A percentile compares a stretch with the other conserved stretches of the same genome.
These are phyloP conservation scores for Dicaeum eximium DNA, from an alignment of 2,113 vertebrate genomes.

Conservation along the genomic window DNA sequence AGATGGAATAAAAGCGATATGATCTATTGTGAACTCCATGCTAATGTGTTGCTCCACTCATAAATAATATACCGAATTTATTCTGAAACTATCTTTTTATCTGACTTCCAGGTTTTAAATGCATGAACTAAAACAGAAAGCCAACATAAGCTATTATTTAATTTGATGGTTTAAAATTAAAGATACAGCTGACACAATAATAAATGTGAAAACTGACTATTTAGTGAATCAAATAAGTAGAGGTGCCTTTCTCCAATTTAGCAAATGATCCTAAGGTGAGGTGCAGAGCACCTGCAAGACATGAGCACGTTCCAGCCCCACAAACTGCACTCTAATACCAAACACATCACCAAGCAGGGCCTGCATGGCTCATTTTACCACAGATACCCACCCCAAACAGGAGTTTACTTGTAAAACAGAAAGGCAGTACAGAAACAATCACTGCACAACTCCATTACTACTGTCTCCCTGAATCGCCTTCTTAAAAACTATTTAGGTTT, in stretches of 20 bases:
- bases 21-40: slow-evolving; percentile 80
- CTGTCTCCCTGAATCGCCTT: background rate
- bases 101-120: slow-evolving; percentile 73
- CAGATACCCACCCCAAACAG: background rate
- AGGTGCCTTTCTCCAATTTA: slow-evolving; percentile 41
- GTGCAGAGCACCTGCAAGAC: background rate
- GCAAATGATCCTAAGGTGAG: background rate
- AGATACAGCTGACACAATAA: slow-evolving; percentile 70
- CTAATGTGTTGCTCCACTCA: slow-evolving; percentile 78
- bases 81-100: slow-evolving; percentile 72
- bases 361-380: background rate
- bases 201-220: slow-evolving; percentile 46
- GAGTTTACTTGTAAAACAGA: background rate
- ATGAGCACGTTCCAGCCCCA: background rate
- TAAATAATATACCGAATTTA: slow-evolving; percentile 74
- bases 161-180: slow-evolving; percentile 65
- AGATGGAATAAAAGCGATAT: slow-evolving; percentile 80
- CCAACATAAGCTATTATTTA: slow-evolving; percentile 68
- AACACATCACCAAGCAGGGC: background rate
- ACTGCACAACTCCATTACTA: background rate
- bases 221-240: slow-evolving; percentile 4
- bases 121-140: slow-evolving; percentile 74
- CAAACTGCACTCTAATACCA: background rate
- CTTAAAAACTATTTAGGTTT: background rate
- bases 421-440: background rate